Base-by-base conservation (phyloP, 2,888 invertebrate genomes). In the Troides helena region DNA sequence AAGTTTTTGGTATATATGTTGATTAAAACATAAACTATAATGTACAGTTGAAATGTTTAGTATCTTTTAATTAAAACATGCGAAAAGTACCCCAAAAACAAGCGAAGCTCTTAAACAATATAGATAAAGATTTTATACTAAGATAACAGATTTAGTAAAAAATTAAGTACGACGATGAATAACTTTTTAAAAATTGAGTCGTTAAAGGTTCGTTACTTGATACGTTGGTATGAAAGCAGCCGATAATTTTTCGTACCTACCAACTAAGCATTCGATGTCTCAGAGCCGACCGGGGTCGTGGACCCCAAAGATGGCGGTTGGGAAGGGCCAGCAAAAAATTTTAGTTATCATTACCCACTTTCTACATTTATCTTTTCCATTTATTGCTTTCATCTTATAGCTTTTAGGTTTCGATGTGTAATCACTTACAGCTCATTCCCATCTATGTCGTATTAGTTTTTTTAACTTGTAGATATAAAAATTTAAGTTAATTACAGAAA, bases 261-360 rank as follows among this genome's bases (percentile, higher is more conserved):
- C 87, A 81, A 90, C 89, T 91, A 91, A 91, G 89, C 90, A 88
- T 85, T 85, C 85, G 86, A 84, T 89, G 90, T 92, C 89, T 84
- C 76, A 77, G 83, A 85, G 86, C 85, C 86, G 87, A 79, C 81
- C 74, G 81, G 81, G 85, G 83, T 82, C 82, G 83, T 77, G 78
- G 84, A 85, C 85, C 86, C 80, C 78, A 85, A 89, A 88, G 79
- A 88, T 88, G 87, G 87, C 86, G 79, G 84, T 74, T 74, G 74
- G 67, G 79, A 77, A 88, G 77, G 72, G 84, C 75, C 80, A 81
- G 82, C 85, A 87, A 77, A 81, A 81, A 77, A 36, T 30, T 57
- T 50, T 69, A 67, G 57, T 58, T n/a, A 21, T 61, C 36, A 64
- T 68, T 69, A 59, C 57, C n/a, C 63, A 67, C 39, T 64, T 50